These are phyloP conservation scores for Aelia acuminata DNA, from an alignment of 2,888 invertebrate species.

Conservation along the genomic window DNA sequence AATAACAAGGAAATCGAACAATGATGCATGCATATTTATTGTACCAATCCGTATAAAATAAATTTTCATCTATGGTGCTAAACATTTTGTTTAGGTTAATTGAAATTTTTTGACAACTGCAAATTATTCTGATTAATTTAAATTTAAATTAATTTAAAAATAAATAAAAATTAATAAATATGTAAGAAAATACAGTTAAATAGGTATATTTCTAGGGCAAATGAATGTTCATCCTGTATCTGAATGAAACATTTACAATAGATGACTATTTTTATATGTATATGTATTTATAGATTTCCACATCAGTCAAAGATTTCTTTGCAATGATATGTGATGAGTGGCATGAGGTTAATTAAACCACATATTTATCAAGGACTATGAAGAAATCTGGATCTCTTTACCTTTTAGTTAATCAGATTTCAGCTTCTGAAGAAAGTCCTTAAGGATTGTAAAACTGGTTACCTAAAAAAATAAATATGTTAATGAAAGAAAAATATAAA, in stretches of 20 bases:
- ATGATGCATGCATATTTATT: neutral
- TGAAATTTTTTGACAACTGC: neutral
- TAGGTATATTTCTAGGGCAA: neutral
- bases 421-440: neutral
- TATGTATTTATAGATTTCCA: slow-evolving; percentile 44
- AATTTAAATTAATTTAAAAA: neutral
- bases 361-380: neutral
- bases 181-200: neutral
- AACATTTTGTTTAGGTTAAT: neutral
- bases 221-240: neutral
- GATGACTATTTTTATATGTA: slow-evolving; percentile 27
- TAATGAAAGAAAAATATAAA: too few relatives aligned
- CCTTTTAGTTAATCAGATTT: neutral
- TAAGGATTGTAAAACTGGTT: slow-evolving; percentile 19
- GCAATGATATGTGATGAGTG: slow-evolving; percentile 52
- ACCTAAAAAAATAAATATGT: too few relatives aligned
- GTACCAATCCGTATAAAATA: neutral
- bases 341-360: neutral
- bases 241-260: neutral
- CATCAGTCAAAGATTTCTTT: slow-evolving; percentile 53
- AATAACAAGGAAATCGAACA: neutral
- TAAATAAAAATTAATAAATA: neutral
- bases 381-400: slow-evolving; percentile 12
- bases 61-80: neutral
- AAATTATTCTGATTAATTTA: neutral